Evolutionary conservation across 2,113 vertebrate genomes (phyloP).

Genomic region (Oncorhynchus tshawytscha): DNA sequence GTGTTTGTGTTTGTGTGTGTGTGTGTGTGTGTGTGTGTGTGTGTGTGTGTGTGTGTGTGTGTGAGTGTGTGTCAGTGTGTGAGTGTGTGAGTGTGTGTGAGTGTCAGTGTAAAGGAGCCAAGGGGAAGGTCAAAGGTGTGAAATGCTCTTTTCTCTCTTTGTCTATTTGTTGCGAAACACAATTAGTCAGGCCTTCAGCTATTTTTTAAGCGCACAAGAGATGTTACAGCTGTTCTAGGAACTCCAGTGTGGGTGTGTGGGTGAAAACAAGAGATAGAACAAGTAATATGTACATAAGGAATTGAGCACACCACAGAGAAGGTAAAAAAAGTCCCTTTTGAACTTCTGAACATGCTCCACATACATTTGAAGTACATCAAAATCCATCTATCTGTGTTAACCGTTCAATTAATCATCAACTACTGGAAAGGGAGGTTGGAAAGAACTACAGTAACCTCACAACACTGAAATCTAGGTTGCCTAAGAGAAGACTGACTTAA

Average conservation of each 20-base stretch:
- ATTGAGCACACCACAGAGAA: conserved; percentile 7
- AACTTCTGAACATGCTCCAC: conserved; percentile 25
- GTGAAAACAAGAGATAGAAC: neutral
- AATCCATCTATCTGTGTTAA: conserved; percentile 37
- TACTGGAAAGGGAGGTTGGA: neutral
- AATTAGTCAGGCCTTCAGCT: conserved; percentile 30
- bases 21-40: neutral
- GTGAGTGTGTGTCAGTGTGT: conserved; percentile 9
- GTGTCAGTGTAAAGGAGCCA: conserved; percentile 18
- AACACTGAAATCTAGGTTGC: conserved; percentile 82
- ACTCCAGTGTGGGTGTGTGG: neutral
- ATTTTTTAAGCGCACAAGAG: conserved; percentile 15
- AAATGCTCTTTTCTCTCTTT: conserved; percentile 46
- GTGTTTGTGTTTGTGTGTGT: neutral
- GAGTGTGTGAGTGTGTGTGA: conserved; percentile 4
- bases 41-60: conserved; percentile 1
- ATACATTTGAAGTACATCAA: conserved; percentile 36
- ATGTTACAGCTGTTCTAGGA: neutral
- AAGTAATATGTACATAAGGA: conserved; percentile 17
- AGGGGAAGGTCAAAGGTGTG: conserved; percentile 56
- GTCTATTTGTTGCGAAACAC: conserved; percentile 36
- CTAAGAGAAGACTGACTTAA: conserved; percentile 81
- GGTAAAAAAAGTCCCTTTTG: conserved; percentile 15
- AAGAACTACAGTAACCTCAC: conserved; percentile 30
- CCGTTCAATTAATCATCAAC: conserved; percentile 46